Evolutionary conservation across 2,888 invertebrate species (phyloP).

Genomic region (Caenorhabditis plicata): DNA sequence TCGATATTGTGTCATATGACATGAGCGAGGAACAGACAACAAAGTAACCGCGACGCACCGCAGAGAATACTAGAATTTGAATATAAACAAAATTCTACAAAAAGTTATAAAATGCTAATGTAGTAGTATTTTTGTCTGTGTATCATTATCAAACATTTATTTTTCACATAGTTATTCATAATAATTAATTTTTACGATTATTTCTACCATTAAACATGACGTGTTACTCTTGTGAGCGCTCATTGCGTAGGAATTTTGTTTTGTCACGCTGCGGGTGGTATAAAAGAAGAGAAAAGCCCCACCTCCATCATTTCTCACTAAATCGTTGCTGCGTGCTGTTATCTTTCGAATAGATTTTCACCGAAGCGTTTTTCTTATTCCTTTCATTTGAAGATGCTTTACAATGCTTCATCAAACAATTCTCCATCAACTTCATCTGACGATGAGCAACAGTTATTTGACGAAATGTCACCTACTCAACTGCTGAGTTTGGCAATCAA

Average conservation of each 20-base stretch:
- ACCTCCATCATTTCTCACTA: constrained; percentile 5
- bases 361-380: background rate
- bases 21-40: no score
- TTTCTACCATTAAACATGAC: no score
- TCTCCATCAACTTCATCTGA: constrained; percentile 33
- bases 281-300: constrained; percentile 8
- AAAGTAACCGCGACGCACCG: constrained; percentile 15
- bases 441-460: constrained; percentile 18
- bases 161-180: background rate
- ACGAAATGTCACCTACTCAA: constrained; percentile 36
- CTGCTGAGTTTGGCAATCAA: constrained; percentile 51
- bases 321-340: constrained; percentile 6
- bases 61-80: constrained; percentile 1
- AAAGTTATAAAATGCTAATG: background rate
- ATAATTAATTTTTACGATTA: background rate
- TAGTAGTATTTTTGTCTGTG: background rate
- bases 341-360: constrained; percentile 1
- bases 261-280: constrained; percentile 5
- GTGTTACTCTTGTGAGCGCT: constrained; percentile 29
- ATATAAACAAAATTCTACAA: no score
- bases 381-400: constrained; percentile 22
- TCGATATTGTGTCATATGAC: no score
- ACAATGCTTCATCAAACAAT: constrained; percentile 13
- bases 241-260: constrained; percentile 12
- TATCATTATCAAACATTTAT: background rate